Evolutionary conservation across 2,888 invertebrate species (phyloP).

Genomic region (Melinaea marsaeus): DNA sequence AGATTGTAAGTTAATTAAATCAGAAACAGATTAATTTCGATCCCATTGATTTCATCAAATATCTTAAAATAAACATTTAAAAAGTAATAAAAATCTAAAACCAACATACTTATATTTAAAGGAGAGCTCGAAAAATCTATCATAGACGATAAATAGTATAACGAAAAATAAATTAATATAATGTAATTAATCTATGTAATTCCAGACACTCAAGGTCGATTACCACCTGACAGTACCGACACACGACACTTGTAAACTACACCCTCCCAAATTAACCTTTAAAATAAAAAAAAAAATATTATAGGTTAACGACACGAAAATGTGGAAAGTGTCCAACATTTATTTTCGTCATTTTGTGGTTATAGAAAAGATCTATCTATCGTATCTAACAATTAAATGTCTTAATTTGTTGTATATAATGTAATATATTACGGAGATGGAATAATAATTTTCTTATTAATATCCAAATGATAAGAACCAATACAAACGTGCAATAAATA

Average conservation of each 20-base stretch:
- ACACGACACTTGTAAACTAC: constrained; percentile 19
- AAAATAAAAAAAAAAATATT: constrained; percentile 10
- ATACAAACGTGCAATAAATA: neutral
- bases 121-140: too few species aligned
- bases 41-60: too few species aligned
- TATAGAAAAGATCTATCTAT: neutral
- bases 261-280: constrained; percentile 22
- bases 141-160: too few species aligned
- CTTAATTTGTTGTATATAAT: neutral
- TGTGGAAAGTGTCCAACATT: constrained; percentile 6
- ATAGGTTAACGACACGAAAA: constrained; percentile 15
- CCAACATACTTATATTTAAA: too few species aligned
- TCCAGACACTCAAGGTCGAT: constrained; percentile 8
- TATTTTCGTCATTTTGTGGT: neutral
- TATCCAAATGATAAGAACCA: neutral
- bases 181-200: neutral
- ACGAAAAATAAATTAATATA: neutral
- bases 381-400: neutral
- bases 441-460: neutral
- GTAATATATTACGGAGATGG: too few species aligned
- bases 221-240: constrained; percentile 13
- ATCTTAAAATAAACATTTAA: too few species aligned
- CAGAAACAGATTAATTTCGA: too few species aligned
- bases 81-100: too few species aligned
- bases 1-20: too few species aligned